These are phyloP conservation scores for Orius insidiosus DNA, from an alignment of 1,140 invertebrate genomes.

Conservation along the genomic window DNA sequence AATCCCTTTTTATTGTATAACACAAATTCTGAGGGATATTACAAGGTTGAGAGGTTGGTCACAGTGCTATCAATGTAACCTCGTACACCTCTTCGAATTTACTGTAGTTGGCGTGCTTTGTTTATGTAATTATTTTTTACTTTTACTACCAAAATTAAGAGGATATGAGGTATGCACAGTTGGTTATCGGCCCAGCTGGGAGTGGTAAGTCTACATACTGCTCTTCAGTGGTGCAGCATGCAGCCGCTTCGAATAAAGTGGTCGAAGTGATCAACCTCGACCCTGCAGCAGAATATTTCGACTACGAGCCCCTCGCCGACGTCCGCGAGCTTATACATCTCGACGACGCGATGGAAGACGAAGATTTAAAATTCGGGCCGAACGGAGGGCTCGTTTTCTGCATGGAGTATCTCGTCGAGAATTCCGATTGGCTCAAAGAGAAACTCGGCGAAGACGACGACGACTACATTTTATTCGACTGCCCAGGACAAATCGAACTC, in stretches of 20 bases:
- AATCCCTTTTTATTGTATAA: no score
- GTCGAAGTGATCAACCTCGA: slow-evolving; percentile 90
- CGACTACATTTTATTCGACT: slow-evolving; percentile 97
- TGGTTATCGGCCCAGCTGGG: slow-evolving; percentile 89
- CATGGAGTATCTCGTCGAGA: slow-evolving; percentile 85
- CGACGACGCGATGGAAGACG: slow-evolving; percentile 94
- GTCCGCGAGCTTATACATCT: slow-evolving; percentile 85
- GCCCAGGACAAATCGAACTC: slow-evolving; percentile 95
- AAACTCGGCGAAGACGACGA: slow-evolving; percentile 56
- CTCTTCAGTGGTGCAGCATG: slow-evolving; percentile 70
- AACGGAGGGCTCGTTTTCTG: slow-evolving; percentile 96
- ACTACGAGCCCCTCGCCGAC: slow-evolving; percentile 75
- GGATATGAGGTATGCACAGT: slow-evolving; percentile 74
- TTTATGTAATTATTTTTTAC: no score
- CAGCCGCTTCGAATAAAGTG: slow-evolving; percentile 46
- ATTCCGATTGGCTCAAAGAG: slow-evolving; percentile 79
- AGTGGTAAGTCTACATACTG: slow-evolving; percentile 98
- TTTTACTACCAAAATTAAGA: neutral
- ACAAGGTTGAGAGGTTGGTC: no score
- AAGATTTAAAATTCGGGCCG: slow-evolving; percentile 85
- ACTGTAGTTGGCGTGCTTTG: no score
- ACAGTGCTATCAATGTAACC: no score
- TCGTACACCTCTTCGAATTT: no score
- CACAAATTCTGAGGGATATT: no score
- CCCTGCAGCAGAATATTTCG: slow-evolving; percentile 91